Evolutionary conservation across 92 coral and sea anemone genomes (phyloP).

Genomic region (Porites divaricata): DNA sequence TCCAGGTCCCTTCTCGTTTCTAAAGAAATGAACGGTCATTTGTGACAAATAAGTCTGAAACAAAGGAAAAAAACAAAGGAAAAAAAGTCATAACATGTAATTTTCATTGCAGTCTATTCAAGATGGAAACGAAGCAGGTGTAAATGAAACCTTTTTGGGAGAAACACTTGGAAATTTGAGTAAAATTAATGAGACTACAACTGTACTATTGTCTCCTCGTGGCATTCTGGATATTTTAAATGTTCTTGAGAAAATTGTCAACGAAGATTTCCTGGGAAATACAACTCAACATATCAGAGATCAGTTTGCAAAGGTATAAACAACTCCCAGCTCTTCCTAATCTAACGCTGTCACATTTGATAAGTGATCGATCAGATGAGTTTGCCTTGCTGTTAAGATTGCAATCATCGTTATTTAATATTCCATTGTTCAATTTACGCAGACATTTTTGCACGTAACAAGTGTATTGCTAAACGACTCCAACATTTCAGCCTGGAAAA

Average conservation of each 20-base stretch:
- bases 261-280: not conserved
- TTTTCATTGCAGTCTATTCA: not conserved
- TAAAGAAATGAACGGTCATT: too few relatives aligned
- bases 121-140: not conserved
- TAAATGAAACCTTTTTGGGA: not conserved
- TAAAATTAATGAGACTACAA: not conserved
- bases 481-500: constrained; percentile 20
- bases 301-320: constrained; percentile 20
- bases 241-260: not conserved
- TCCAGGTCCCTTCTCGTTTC: too few relatives aligned
- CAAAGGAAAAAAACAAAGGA: too few relatives aligned
- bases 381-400: not conserved
- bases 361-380: not conserved
- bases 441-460: constrained; percentile 10
- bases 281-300: constrained; percentile 15
- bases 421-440: not conserved
- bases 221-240: not conserved
- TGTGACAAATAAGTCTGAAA: too few relatives aligned
- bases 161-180: not conserved
- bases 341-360: not conserved
- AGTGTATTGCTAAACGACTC: constrained; percentile 17
- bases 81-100: too few relatives aligned
- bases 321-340: not conserved
- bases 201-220: not conserved
- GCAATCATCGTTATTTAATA: too few relatives aligned